Evolutionary conservation across 2,113 vertebrate species (phyloP).

Genomic region (Scartelaos histophorus): DNA sequence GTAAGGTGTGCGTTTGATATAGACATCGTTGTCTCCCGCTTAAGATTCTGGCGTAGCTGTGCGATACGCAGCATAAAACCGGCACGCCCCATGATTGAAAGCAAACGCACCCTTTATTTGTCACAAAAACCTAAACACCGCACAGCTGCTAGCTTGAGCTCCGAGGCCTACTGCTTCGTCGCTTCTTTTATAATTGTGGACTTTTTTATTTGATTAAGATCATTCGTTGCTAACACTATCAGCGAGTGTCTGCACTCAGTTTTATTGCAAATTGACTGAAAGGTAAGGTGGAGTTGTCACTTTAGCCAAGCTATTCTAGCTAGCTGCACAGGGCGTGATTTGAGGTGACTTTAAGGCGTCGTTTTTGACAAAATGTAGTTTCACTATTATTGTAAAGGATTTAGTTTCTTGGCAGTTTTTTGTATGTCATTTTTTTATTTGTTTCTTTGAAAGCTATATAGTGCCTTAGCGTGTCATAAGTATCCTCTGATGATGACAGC

Average conservation of each 20-base stretch:
- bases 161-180: slow-evolving; percentile 37
- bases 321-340: slow-evolving; percentile 63
- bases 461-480: background rate
- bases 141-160: slow-evolving; percentile 59
- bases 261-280: slow-evolving; percentile 38
- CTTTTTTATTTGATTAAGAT: slow-evolving; percentile 11
- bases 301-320: slow-evolving; percentile 47
- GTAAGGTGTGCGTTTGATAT: slow-evolving; percentile 38
- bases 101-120: slow-evolving; percentile 40
- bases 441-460: background rate
- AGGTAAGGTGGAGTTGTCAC: slow-evolving; percentile 49
- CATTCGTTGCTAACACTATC: slow-evolving; percentile 3
- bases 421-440: background rate
- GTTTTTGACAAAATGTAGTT: slow-evolving; percentile 18
- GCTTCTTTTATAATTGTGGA: slow-evolving; percentile 6
- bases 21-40: background rate
- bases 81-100: slow-evolving; percentile 34
- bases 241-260: slow-evolving; percentile 31
- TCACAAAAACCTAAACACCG: slow-evolving; percentile 66
- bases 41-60: background rate
- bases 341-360: slow-evolving; percentile 63
- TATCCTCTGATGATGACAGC: background rate
- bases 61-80: background rate
- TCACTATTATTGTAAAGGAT: background rate
- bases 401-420: background rate